phyloP scores from a whole-genome alignment of 23 tunicate genomes.

The Ascidia mentula region DNA sequence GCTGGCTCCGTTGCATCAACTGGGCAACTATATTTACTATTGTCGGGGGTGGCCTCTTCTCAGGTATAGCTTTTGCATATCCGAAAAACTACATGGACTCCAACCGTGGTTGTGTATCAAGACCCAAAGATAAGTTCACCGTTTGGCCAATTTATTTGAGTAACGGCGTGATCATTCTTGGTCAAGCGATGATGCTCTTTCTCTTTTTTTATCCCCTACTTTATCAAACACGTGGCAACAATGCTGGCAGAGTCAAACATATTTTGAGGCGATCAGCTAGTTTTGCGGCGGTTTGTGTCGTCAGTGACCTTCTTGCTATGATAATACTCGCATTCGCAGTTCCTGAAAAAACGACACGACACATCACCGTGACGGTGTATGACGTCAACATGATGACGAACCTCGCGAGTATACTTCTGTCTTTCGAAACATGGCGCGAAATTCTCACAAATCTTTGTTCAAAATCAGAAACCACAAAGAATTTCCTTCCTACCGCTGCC shows the following conservation, averaged over 20 bases:
- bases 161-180: neutral
- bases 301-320: constrained; percentile 32
- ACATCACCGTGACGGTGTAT: constrained; percentile 23
- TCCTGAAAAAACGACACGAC: constrained; percentile 15
- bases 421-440: neutral
- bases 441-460: neutral
- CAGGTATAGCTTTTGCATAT: neutral
- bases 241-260: neutral
- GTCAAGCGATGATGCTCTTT: constrained; percentile 6
- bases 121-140: neutral
- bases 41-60: neutral
- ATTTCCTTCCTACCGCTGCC: too few relatives aligned
- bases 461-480: too few relatives aligned
- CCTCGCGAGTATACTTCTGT: neutral
- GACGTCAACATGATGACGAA: constrained; percentile 24
- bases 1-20: neutral
- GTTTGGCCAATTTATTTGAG: constrained; percentile 5
- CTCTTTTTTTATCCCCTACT: constrained; percentile 6
- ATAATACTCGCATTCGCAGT: constrained; percentile 10
- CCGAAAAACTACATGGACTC: neutral
- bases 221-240: neutral
- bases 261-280: neutral
- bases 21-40: neutral
- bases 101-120: neutral
- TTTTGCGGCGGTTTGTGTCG: neutral